Percentiles rank a stretch among this genome's conserved stretches.
phyloP scores from a whole-genome alignment of 1,140 invertebrate genomes.

The Macrotrachela quadricornifera region DNA sequence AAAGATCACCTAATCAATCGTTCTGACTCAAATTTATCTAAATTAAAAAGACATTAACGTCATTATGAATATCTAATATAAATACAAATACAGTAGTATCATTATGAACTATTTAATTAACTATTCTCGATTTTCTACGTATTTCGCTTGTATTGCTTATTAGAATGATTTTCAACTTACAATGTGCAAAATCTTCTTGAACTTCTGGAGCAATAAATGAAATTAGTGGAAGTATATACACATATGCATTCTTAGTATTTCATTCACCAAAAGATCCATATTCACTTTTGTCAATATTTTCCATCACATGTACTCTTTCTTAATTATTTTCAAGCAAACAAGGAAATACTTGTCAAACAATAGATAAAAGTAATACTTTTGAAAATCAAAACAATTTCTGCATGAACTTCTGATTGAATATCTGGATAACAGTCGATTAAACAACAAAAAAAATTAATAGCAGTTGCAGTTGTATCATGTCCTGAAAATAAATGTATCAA shows the following conservation, averaged over 20 bases:
- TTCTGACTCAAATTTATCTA: constrained; percentile 64
- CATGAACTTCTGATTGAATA: constrained; percentile 47
- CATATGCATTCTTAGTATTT: no score
- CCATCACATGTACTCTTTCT: constrained; percentile 41
- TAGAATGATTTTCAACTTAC: constrained; percentile 33
- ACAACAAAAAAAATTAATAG: constrained; percentile 29
- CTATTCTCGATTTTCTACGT: no score
- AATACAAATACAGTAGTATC: constrained; percentile 45
- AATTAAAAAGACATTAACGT: constrained; percentile 49
- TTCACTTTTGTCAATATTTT: constrained; percentile 40
- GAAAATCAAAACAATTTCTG: constrained; percentile 55
- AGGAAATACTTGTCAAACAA: neutral
- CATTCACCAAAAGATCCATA: no score
- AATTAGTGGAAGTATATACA: constrained; percentile 56
- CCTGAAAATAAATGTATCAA: constrained; percentile 49
- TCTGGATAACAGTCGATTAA: constrained; percentile 30
- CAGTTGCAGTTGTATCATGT: constrained; percentile 59
- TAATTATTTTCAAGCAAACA: neutral
- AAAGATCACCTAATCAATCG: constrained; percentile 72
- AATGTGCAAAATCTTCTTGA: constrained; percentile 38
- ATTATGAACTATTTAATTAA: constrained; percentile 38
- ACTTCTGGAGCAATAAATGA: constrained; percentile 49
- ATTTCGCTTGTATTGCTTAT: no score
- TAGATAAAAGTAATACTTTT: constrained; percentile 27
- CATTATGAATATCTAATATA: constrained; percentile 47